phyloP scores from a whole-genome alignment of 2,113 vertebrate species.

The Desmodus rotundus region DNA sequence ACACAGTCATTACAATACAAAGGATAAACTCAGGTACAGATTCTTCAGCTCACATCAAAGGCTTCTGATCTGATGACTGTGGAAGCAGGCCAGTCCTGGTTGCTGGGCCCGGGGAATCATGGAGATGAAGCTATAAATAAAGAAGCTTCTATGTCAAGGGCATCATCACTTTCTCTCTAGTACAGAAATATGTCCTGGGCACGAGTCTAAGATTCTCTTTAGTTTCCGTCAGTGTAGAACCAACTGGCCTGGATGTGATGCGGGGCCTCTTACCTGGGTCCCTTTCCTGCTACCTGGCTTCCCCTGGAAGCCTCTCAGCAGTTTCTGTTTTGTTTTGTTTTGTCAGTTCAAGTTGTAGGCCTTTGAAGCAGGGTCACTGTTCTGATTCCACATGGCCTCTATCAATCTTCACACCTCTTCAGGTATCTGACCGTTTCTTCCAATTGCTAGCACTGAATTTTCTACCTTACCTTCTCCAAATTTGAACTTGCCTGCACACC shows the following conservation, averaged over 20 bases:
- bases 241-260: background rate
- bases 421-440: slow-evolving; percentile 71
- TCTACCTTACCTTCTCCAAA: background rate
- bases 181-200: background rate
- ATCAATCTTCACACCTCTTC: slow-evolving; percentile 73
- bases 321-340: background rate
- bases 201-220: background rate
- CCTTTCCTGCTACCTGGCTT: background rate
- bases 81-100: background rate
- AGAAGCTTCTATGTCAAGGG: background rate
- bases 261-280: background rate
- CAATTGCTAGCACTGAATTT: slow-evolving; percentile 62
- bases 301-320: background rate
- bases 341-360: background rate
- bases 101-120: background rate
- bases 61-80: background rate
- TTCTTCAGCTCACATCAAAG: background rate
- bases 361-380: slow-evolving; percentile 29
- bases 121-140: background rate
- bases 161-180: background rate
- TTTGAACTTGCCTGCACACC: background rate
- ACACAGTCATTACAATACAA: background rate
- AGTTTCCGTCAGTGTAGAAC: background rate
- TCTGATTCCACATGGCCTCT: slow-evolving; percentile 78
- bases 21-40: background rate